Base-by-base conservation (phyloP, 2,113 vertebrate genomes). In the Gobius niger region DNA sequence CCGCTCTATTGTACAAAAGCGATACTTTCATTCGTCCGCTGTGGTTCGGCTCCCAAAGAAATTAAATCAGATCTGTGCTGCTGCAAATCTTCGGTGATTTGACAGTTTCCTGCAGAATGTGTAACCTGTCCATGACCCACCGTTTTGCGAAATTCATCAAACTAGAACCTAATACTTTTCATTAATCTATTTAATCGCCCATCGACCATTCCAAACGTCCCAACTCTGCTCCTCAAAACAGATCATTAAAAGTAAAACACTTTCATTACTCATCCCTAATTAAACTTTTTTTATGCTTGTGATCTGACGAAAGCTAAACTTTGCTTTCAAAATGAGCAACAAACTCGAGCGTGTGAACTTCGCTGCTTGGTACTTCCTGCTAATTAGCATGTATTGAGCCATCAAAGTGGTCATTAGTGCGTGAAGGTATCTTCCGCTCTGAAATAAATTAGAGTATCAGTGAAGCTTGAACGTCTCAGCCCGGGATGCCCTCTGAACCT, bases 361-460 rank as follows among this genome's bases (percentile, higher is more conserved):
- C 59, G 46, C 63, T 64, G 7, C 44, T 41, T 12, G 53, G 42
- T 3, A 42, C 34, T 19, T 47, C 4, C 1, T 4, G 51, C 64
- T 72, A 86, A 86, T 86, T 77, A 81, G 49, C 72, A 18, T 18
- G 57, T 46, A 57, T 47, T 69, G 52, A 24, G 0, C 44, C 61
- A 62, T 67, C 61, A 72, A 65, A 77, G 77, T n/a, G 65, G 46
- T 51, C 69, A 44, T 68, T 50, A 54, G 40, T 71, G 63, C 54
- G 52, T 63, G 56, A 61, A 64, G 70, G 75, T 57, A 61, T 60
- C 51, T 9, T 54, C 13, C 9, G 8, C 14, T 42, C 9, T 50
- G 24, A 60, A 73, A 71, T 47, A 60, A 87, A 77, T 79, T 59
- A 72, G 68, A 61, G 70, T 47, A 64, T 72, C 74, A 74, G 50